A percentile compares a stretch with the other conserved stretches of the same genome.
Evolutionary conservation across 2,797 vertebrate genomes (phyloP).

Genomic region (Sylvilagus floridanus): DNA sequence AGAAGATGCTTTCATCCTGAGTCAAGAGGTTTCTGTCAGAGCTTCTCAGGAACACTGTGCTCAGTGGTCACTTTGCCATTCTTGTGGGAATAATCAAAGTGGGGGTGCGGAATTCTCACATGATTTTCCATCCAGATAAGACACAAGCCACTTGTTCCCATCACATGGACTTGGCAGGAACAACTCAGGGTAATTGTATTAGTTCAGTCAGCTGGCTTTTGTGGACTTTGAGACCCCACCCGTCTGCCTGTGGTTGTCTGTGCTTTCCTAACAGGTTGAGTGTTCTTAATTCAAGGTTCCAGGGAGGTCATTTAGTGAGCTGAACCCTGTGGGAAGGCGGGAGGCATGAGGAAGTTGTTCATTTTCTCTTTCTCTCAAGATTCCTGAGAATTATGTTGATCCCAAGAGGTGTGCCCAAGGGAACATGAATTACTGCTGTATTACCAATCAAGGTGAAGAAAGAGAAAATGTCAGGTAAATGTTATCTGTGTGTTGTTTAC

Average conservation of each 20-base stretch:
- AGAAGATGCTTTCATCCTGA: neutral
- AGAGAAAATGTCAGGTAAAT: conserved; percentile 75
- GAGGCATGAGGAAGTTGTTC: conserved; percentile 33
- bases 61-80: conserved; percentile 70
- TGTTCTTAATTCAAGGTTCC: conserved; percentile 65
- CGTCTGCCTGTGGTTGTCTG: neutral
- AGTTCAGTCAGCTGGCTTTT: conserved; percentile 54
- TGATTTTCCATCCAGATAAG: conserved; percentile 77
- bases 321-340: conserved; percentile 15
- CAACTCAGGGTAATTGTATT: conserved; percentile 68
- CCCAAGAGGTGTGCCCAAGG: conserved; percentile 50
- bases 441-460: conserved; percentile 74
- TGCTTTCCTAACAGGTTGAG: conserved; percentile 53
- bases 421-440: conserved; percentile 69
- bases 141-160: conserved; percentile 59
- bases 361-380: conserved; percentile 61
- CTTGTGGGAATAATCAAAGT: conserved; percentile 78
- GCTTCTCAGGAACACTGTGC: conserved; percentile 71
- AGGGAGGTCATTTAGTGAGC: conserved; percentile 1
- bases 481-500: conserved; percentile 72
- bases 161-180: conserved; percentile 47
- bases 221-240: neutral
- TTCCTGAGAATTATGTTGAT: conserved; percentile 73
- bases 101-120: conserved; percentile 56
- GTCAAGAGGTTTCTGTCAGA: conserved; percentile 58